Base-by-base conservation (phyloP, 2,797 vertebrate species). In the Arrhamphus sclerolepis region DNA sequence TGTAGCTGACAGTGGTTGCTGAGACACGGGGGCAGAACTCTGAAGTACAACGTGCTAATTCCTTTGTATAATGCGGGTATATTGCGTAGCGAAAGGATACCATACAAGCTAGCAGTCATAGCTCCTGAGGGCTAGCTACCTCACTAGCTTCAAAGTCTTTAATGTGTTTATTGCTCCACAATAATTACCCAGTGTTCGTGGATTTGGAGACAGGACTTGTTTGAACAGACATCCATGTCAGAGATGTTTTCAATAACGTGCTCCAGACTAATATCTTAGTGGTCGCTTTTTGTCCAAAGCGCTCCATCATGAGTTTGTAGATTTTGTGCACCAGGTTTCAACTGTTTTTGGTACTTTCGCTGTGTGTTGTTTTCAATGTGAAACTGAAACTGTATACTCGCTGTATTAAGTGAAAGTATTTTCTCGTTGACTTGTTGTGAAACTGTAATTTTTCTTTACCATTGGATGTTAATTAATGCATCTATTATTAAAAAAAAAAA, bases 101-200 rank as follows among this genome's bases (percentile, higher is more conserved):
- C 48, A 16, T 19, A 34, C 46, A 28, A 50, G 77, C 68, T 70
- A 83, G 64, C 77, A 38, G 29, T 34, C 53, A 21, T 19, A 18
- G 67, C 66, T 86, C 67, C 72, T 69, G 13, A 19, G 48, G 53
- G 78, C 77, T 87, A 84, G 51, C 77, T 40, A 18, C 42, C 13
- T 43, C 46, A 65, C 65, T 64, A 64, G 61, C 66, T n/a, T 56
- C 6, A 26, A 10, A 28, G 24, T 19, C 8, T 29, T 21, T 13
- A 8, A 48, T 9, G 16, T 42, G 13, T 38, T 38, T 54, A 19
- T 29, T 42, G 9, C 26, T n/a, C 3, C 19, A 10, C 6, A 46
- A n/a, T 31, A 46, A 11, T 3, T 7, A 28, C 19, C 20, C 0
- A 19, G 0, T 5, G 4, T 38, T 41, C 0, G 11, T 47, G 18